Evolutionary conservation across 2,888 invertebrate species (phyloP).

Genomic region (Oscheius sp.): DNA sequence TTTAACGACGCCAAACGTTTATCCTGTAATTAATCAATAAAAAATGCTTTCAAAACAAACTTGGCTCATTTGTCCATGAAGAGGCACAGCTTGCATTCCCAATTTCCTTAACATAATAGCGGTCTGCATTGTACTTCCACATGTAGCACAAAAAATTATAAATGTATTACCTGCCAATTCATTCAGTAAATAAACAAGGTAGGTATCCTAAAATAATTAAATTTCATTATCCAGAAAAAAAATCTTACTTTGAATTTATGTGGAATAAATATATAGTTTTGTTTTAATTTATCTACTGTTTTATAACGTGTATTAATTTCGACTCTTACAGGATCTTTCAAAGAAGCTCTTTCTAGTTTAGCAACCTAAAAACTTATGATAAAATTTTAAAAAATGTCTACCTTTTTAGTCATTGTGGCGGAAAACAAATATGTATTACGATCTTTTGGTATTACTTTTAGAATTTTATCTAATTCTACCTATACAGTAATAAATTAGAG

Average conservation of each 20-base stretch:
- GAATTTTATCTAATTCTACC: slow-evolving; percentile 86
- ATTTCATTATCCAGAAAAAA: neutral
- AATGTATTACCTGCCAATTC: slow-evolving; percentile 90
- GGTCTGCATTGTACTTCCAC: slow-evolving; percentile 82
- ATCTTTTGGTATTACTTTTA: slow-evolving; percentile 89
- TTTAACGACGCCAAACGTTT: slow-evolving; percentile 92
- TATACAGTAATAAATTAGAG: slow-evolving; percentile 5
- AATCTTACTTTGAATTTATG: slow-evolving; percentile 86
- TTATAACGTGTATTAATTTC: slow-evolving; percentile 91
- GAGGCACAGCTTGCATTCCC: slow-evolving; percentile 87
- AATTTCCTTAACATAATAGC: slow-evolving; percentile 88
- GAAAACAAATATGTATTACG: slow-evolving; percentile 92
- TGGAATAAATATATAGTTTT: slow-evolving; percentile 93
- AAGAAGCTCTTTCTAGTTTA: slow-evolving; percentile 92
- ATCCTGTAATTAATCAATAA: slow-evolving; percentile 74
- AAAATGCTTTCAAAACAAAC: slow-evolving; percentile 59
- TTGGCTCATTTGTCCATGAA: slow-evolving; percentile 99
- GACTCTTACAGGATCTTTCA: slow-evolving; percentile 91
- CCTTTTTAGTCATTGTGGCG: slow-evolving; percentile 92
- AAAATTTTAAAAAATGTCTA: slow-evolving; percentile 33
- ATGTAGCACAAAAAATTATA: slow-evolving; percentile 96
- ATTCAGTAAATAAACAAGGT: slow-evolving; percentile 91
- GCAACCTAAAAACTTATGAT: slow-evolving; percentile 75
- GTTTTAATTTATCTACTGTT: slow-evolving; percentile 94
- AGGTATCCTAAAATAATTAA: slow-evolving; percentile 81